Evolutionary conservation across 2,113 vertebrate genomes (phyloP), one percentile per base, ranked within the genome.

Genomic region (Trinectes maculatus): DNA sequence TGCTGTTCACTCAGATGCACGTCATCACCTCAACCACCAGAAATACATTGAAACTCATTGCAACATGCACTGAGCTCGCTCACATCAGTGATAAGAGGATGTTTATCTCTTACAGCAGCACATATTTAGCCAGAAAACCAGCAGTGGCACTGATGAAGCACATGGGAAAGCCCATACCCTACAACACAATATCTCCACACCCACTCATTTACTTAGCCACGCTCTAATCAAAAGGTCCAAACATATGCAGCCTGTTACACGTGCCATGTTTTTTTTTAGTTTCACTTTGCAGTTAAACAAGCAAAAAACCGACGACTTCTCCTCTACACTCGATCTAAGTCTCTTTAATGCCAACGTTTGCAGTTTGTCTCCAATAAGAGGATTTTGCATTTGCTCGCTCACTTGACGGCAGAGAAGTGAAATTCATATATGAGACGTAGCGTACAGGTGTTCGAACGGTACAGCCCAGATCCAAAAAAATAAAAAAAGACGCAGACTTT

Each of bases 391-490:
- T 72, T 46, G 42, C 55, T 18, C 59, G 61, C 62, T 81, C 71
- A 77, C 80, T 79, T 86, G 62, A 63, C 56, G 67, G 33, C 60
- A 68, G 80, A 89, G 85, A 71, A 77, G 63, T 18, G 60, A 85
- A 56, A 49, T 44, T 55, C 47, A 64, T 78, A 86, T 92, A 19
- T n/a, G n/a, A n/a, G n/a, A n/a, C n/a, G n/a, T n/a, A n/a, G n/a
- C n/a, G n/a, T n/a, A n/a, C n/a, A 94, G 93, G 93, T 95, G 93
- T 91, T 85, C 83, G 86, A 79, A 84, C 85, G 91, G 89, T 72
- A 77, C 91, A 88, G 88, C 90, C 89, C 83, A 89, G 88, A 83
- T 92, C 92, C 5, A 31, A 33, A 33, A 33, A 33, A 33, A 33
- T 8, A 49, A 51, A 67, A 80, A 55, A 75, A 94, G 94, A 63